Conservation (phyloP, 2,113 vertebrate species). For the Callospermophilus lateralis region DNA sequence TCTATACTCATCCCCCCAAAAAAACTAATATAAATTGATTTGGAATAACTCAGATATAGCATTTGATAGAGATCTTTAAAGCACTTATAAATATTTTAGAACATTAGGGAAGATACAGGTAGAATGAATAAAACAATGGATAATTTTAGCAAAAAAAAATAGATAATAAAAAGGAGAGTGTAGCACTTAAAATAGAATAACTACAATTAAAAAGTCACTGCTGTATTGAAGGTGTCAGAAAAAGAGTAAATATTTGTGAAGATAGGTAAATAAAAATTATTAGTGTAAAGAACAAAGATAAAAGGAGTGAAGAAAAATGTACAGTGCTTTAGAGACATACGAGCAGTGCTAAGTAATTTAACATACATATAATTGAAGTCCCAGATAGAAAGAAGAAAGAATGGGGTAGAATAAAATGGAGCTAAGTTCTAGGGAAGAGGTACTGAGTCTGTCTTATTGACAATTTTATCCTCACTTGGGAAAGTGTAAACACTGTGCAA, state of each 20-base stretch:
- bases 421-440: neutral
- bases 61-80: conserved; percentile 8
- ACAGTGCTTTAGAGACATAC: neutral
- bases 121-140: conserved; percentile 22
- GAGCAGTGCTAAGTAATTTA: neutral
- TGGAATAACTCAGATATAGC: neutral
- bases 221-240: neutral
- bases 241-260: neutral
- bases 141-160: neutral
- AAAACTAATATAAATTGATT: conserved; percentile 39
- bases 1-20: neutral
- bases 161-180: neutral
- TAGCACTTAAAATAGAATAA: neutral
- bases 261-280: neutral
- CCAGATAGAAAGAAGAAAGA: neutral
- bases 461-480: neutral
- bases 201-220: neutral
- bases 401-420: neutral
- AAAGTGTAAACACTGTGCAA: neutral
- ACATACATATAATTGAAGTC: neutral
- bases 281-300: neutral
- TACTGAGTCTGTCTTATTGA: neutral
- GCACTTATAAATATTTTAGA: conserved; percentile 10
- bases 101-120: neutral
- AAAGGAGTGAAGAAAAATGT: neutral